These are phyloP conservation scores for Chrysopa pallens DNA, from an alignment of 1,140 invertebrate genomes.

Conservation along the genomic window DNA sequence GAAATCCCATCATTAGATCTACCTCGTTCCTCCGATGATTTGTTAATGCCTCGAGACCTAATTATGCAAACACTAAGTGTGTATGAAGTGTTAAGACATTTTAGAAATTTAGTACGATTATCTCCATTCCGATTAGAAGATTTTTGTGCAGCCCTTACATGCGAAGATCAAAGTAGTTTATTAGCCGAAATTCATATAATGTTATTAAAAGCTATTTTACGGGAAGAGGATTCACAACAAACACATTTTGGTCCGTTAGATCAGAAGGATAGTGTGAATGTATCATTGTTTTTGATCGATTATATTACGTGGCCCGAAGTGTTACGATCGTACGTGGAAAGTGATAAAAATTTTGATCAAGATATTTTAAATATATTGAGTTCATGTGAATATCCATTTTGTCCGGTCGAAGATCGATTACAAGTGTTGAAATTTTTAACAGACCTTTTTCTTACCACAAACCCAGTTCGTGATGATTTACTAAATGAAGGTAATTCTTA, in stretches of 20 bases:
- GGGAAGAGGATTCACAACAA: constrained; percentile 89
- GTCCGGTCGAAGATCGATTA: constrained; percentile 61
- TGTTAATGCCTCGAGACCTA: constrained; percentile 59
- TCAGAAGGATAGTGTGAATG: constrained; percentile 91
- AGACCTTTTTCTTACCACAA: constrained; percentile 87
- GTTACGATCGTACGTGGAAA: constrained; percentile 72
- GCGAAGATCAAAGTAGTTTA: constrained; percentile 79
- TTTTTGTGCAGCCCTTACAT: constrained; percentile 79
- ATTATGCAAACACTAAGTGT: constrained; percentile 67
- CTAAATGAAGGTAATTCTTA: constrained; percentile 65
- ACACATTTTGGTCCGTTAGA: constrained; percentile 91
- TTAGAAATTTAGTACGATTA: constrained; percentile 71
- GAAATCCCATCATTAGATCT: constrained; percentile 59
- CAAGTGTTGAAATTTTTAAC: constrained; percentile 79
- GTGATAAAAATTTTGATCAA: constrained; percentile 64
- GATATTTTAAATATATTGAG: constrained; percentile 47
- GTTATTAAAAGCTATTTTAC: constrained; percentile 72
- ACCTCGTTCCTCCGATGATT: constrained; percentile 79
- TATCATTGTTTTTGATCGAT: constrained; percentile 81
- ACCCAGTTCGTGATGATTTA: constrained; percentile 81
- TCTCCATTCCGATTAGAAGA: constrained; percentile 93
- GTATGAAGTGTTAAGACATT: constrained; percentile 88
- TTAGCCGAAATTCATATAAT: constrained; percentile 85
- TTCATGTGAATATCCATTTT: constrained; percentile 78
- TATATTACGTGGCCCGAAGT: constrained; percentile 89